Base-by-base conservation (phyloP, 2,888 invertebrate genomes). In the Euplexia lucipara region DNA sequence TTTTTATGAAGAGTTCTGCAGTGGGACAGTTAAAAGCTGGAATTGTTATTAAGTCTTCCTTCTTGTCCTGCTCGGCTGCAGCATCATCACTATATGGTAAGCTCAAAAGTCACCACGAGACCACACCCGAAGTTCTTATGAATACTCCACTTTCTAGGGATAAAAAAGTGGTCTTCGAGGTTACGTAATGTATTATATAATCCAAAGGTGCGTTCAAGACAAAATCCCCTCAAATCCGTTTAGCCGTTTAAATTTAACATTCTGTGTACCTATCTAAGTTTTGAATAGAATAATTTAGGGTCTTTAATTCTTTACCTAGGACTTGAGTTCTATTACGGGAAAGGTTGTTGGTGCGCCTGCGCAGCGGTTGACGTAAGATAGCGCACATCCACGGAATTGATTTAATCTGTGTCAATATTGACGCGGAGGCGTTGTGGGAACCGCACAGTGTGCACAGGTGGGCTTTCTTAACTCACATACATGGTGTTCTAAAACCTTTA, bases 351-450 rank as follows among this genome's bases (percentile, higher is more conserved):
- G 34, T 65, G 51, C 52, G 52, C 42, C 37, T 39, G 60, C 14
- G 47, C 47, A 32, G 56, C 35, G 70, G 62, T 74, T 75, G 73
- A 84, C 89, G 88, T 90, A 88, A 90, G 92, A 91, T 90, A 92
- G 83, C 82, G 86, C 76, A 67, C 85, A 88, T 89, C 88, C 88
- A 87, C 75, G 86, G 90, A 91, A 92, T 92, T 90, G 92, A 90
- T 91, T 88, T 93, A 93, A 93, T 95, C 93, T 90, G 83, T 83
- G 93, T 93, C 90, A 94, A 95, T 93, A 95, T 94, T 95, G 93
- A 92, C 92, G 84, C 67, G 79, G 86, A 85, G 89, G 87, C 87
- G 88, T 83, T 88, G 90, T 92, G 93, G 92, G 94, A 92, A 93
- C 90, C 81, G 68, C 87, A 71, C 81, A 83, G 94, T 94, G 88